Percentiles rank a stretch among this genome's conserved stretches.
These are phyloP conservation scores for Drosophila ercepeae DNA, from an alignment of 1,140 invertebrate genomes.

Conservation along the genomic window DNA sequence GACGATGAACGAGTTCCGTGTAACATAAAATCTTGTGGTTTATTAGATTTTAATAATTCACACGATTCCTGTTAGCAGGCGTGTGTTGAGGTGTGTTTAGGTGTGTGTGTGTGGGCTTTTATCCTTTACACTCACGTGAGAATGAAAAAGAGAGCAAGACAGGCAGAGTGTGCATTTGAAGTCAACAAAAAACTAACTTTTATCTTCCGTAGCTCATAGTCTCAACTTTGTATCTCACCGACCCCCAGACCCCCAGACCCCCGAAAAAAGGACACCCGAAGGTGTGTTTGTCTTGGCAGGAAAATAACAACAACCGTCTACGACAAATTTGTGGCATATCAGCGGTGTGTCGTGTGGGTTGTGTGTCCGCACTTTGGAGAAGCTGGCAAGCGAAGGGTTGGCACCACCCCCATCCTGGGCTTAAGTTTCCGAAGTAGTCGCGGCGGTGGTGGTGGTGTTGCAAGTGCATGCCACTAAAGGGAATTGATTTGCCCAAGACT, in stretches of 20 bases:
- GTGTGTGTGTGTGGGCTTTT: slow-evolving; percentile 24
- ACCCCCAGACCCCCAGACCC: not conserved
- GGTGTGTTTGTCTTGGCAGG: slow-evolving; percentile 72
- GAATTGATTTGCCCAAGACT: slow-evolving; percentile 71
- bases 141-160: slow-evolving; percentile 35
- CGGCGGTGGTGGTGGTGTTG: slow-evolving; percentile 2
- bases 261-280: slow-evolving; percentile 60
- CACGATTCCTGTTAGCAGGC: slow-evolving; percentile 52
- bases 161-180: slow-evolving; percentile 57
- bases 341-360: slow-evolving; percentile 76
- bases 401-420: not conserved
- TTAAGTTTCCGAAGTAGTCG: too few species aligned
- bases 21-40: slow-evolving; percentile 83
- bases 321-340: slow-evolving; percentile 78
- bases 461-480: slow-evolving; percentile 73
- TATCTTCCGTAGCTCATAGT: slow-evolving; percentile 47
- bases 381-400: slow-evolving; percentile 4
- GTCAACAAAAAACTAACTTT: slow-evolving; percentile 79
- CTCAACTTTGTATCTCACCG: slow-evolving; percentile 41
- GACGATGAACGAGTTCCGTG: slow-evolving; percentile 74
- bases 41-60: slow-evolving; percentile 84
- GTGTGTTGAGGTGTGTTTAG: slow-evolving; percentile 5
- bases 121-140: slow-evolving; percentile 63
- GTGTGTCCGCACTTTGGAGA: slow-evolving; percentile 30
- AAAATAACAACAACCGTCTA: slow-evolving; percentile 66